Percentiles rank a stretch among this genome's conserved stretches.
Conservation (phyloP, 2,888 invertebrate genomes). For the Malacosoma neustria region DNA sequence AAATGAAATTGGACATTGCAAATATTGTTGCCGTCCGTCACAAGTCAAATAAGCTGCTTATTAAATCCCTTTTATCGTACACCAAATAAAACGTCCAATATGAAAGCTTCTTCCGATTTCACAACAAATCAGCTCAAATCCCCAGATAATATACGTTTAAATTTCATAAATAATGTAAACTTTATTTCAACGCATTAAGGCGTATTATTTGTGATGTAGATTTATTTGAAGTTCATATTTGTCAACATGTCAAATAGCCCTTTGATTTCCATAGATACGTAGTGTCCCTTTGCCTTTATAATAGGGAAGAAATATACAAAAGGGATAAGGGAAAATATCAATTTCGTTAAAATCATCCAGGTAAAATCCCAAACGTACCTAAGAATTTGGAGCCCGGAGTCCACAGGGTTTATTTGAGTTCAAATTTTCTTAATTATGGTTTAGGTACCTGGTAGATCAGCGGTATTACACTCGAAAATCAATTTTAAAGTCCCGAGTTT, state of each 20-base stretch:
- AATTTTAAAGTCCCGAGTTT: too few relatives aligned
- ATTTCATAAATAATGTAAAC: constrained; percentile 14
- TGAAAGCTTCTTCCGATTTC: constrained; percentile 37
- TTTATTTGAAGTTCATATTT: constrained; percentile 56
- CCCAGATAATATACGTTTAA: constrained; percentile 50
- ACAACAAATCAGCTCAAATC: constrained; percentile 58
- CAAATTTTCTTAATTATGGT: too few relatives aligned
- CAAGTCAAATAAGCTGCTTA: constrained; percentile 32
- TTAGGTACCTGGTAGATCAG: too few relatives aligned
- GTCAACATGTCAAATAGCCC: constrained; percentile 69
- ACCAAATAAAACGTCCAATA: constrained; percentile 1
- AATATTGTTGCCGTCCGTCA: constrained; percentile 24
- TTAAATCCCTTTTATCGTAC: constrained; percentile 1
- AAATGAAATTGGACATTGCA: too few relatives aligned
- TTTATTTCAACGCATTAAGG: constrained; percentile 7
- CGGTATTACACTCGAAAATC: too few relatives aligned
- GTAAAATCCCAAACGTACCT: too few relatives aligned
- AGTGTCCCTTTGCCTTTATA: constrained; percentile 34
- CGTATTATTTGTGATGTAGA: constrained; percentile 9
- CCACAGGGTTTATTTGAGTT: too few relatives aligned
- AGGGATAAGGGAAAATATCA: constrained; percentile 41
- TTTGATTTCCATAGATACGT: constrained; percentile 55
- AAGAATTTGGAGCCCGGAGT: too few relatives aligned
- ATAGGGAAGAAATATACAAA: constrained; percentile 31
- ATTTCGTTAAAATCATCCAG: constrained; percentile 42